These are phyloP conservation scores for Brachypterus glaber DNA, from an alignment of 2,888 invertebrate genomes.

Conservation along the genomic window DNA sequence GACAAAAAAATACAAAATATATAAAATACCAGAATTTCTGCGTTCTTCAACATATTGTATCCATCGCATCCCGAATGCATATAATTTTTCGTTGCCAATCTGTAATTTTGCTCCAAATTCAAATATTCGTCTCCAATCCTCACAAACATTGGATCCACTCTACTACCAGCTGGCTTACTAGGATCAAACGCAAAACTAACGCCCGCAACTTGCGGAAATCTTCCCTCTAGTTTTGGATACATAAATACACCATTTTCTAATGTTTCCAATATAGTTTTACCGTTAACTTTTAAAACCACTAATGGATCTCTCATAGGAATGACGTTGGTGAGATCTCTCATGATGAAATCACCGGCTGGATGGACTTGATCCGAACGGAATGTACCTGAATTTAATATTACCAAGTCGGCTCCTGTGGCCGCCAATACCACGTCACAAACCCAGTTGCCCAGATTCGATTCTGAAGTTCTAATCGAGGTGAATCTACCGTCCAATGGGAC, in stretches of 20 bases:
- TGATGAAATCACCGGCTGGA: slow-evolving; percentile 73
- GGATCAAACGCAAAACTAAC: slow-evolving; percentile 70
- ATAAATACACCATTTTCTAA: slow-evolving; percentile 79
- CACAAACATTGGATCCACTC: slow-evolving; percentile 63
- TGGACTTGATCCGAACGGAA: slow-evolving; percentile 72
- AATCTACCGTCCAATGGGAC: slow-evolving; percentile 85
- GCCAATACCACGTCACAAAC: slow-evolving; percentile 71
- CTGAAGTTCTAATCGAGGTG: slow-evolving; percentile 64
- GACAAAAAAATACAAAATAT: slow-evolving; percentile 5
- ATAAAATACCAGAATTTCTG: slow-evolving; percentile 58
- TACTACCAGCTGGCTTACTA: slow-evolving; percentile 53
- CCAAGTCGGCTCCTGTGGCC: slow-evolving; percentile 76
- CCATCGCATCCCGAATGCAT: slow-evolving; percentile 77
- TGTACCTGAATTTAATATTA: slow-evolving; percentile 81
- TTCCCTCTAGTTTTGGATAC: slow-evolving; percentile 79
- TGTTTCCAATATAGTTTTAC: slow-evolving; percentile 56
- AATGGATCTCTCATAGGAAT: slow-evolving; percentile 81
- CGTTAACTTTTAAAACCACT: slow-evolving; percentile 65
- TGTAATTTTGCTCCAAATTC: slow-evolving; percentile 59
- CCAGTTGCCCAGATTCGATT: slow-evolving; percentile 87
- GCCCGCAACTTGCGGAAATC: slow-evolving; percentile 81
- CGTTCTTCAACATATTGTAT: slow-evolving; percentile 66
- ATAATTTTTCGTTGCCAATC: slow-evolving; percentile 75
- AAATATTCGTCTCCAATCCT: slow-evolving; percentile 80
- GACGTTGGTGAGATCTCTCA: slow-evolving; percentile 72